These are phyloP conservation scores for Habroteleia sp. DNA, from an alignment of 2,888 invertebrate species.

Conservation along the genomic window DNA sequence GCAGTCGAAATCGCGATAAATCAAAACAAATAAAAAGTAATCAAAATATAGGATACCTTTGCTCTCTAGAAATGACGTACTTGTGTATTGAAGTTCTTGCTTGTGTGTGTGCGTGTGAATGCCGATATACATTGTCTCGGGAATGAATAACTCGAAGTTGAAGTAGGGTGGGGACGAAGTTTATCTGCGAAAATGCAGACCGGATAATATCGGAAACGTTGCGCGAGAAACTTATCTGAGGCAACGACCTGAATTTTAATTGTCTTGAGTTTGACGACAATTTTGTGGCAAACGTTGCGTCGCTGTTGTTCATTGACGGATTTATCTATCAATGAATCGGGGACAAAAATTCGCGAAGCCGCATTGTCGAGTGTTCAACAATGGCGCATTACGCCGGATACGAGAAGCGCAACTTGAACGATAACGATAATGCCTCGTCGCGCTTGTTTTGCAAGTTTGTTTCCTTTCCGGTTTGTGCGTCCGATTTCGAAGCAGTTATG, in stretches of 20 bases:
- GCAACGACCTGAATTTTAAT: conserved; percentile 28
- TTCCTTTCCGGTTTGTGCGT: conserved; percentile 31
- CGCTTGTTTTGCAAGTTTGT: conserved; percentile 1
- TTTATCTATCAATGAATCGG: conserved; percentile 37
- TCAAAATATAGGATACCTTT: conserved; percentile 30
- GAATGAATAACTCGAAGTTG: conserved; percentile 37
- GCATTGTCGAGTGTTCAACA: conserved; percentile 28
- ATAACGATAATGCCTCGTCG: conserved; percentile 40
- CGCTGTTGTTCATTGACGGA: conserved; percentile 27
- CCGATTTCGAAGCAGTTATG: conserved; percentile 50
- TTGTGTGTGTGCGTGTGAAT: conserved; percentile 12
- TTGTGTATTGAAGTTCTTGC: conserved; percentile 35
- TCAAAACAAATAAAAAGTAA: conserved; percentile 18
- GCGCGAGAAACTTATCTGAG: conserved; percentile 50
- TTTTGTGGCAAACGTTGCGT: conserved; percentile 2
- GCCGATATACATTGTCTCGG: conserved; percentile 50
- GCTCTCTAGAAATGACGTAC: conserved; percentile 20
- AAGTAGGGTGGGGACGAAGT: background rate
- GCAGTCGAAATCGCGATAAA: conserved; percentile 14
- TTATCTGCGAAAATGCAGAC: conserved; percentile 26
- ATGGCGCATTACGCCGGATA: conserved; percentile 35
- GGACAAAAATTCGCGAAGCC: conserved; percentile 24
- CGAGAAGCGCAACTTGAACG: conserved; percentile 34
- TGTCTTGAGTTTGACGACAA: conserved; percentile 32
- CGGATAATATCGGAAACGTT: conserved; percentile 56